Evolutionary conservation across 1,140 invertebrate species (phyloP).

Genomic region (Bradysia coprophila): DNA sequence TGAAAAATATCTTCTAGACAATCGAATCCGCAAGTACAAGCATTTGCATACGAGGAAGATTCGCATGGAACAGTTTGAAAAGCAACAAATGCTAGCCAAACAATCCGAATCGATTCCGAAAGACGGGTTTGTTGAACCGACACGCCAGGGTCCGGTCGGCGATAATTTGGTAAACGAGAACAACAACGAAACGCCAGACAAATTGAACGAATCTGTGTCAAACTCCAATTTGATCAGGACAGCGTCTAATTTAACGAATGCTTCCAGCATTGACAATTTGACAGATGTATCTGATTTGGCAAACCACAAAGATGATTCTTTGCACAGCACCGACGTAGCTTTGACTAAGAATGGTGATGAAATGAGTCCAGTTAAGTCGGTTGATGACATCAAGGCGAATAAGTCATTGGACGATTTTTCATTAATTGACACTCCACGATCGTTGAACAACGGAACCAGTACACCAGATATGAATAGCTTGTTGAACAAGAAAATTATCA

Average conservation of each 20-base stretch:
- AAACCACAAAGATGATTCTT: conserved; percentile 3
- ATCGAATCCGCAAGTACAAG: conserved; percentile 69
- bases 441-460: not conserved
- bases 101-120: conserved; percentile 9
- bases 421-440: not conserved
- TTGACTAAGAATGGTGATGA: not conserved
- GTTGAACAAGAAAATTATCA: conserved; percentile 14
- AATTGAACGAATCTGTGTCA: not conserved
- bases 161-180: not conserved
- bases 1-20: conserved; percentile 67
- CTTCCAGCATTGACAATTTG: conserved; percentile 11
- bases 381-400: not conserved
- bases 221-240: not conserved
- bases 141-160: not conserved
- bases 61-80: conserved; percentile 48
- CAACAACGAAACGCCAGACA: not conserved
- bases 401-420: not conserved
- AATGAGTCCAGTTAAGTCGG: not conserved
- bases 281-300: not conserved
- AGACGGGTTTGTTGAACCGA: not conserved
- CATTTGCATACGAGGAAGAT: conserved; percentile 54
- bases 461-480: conserved; percentile 9
- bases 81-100: conserved; percentile 19
- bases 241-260: conserved; percentile 4
- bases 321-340: not conserved